Percentiles rank a stretch among this genome's conserved stretches.
Conservation (phyloP, 2,113 vertebrate genomes). For the Coturnix japonica region DNA sequence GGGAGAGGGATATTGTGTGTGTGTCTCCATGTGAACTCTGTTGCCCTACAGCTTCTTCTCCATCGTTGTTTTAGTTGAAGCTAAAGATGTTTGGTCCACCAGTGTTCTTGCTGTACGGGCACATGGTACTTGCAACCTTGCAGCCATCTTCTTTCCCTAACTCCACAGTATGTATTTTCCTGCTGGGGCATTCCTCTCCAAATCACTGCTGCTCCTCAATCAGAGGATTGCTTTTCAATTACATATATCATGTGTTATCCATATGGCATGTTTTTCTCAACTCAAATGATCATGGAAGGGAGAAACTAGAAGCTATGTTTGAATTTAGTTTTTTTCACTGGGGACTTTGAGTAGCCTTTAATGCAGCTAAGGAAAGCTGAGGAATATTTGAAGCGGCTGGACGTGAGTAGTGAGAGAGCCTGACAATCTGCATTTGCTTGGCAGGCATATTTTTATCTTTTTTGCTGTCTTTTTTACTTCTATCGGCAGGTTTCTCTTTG, state of each 20-base stretch:
- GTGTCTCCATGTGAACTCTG: not conserved
- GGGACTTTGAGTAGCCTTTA: not conserved
- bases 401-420: not conserved
- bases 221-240: not conserved
- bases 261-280: rapidly evolving
- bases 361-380: not conserved
- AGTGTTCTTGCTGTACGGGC: not conserved
- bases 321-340: not conserved
- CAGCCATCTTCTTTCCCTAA: not conserved
- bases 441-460: not conserved
- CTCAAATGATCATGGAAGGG: not conserved
- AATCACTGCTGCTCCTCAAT: not conserved
- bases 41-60: not conserved
- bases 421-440: not conserved
- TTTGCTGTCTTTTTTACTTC: not conserved
- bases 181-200: not conserved
- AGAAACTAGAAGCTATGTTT: not conserved
- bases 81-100: not conserved
- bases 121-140: too few species aligned
- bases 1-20: not conserved
- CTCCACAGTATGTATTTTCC: not conserved
- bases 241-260: not conserved
- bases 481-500: not conserved
- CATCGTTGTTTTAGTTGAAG: not conserved
- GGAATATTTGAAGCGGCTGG: not conserved